Evolutionary conservation across 2,113 vertebrate species (phyloP), one percentile per base, ranked within the genome.

Genomic region (Nycticryphes semicollaris): DNA sequence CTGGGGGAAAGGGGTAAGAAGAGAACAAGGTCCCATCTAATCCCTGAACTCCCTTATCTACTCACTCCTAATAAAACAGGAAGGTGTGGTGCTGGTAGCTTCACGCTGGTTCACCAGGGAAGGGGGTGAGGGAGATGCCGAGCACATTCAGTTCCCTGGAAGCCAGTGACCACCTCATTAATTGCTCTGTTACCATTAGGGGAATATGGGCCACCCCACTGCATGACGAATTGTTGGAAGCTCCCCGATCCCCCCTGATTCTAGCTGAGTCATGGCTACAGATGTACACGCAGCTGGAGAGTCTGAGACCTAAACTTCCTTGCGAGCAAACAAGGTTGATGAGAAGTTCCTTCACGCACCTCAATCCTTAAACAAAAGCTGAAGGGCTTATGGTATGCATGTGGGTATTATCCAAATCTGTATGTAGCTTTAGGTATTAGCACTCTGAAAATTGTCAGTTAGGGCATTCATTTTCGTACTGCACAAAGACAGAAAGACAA

Each of bases 371-470:
- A 6, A 53, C 22, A 84, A 6, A 68, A 94, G 45, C 63, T 74
- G 60, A 9, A 68, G 56, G 39, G 59, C 25, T 75, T 54, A 37
- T 0, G 0, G 39, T 33, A 3, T 20, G 7, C 3, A 0, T 14
- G 4, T 47, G 83, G 70, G 23, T 50, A 22, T n/a, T 60, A 67
- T 22, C 39, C 81, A 77, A 70, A 72, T 7, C 63, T 51, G 0
- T 41, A 13, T 13, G 5, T 17, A 45, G 21, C 20, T 60, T 37
- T 54, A 60, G 1, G 2, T 10, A 7, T 31, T 72, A 51, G 50
- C 9, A 15, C 30, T 30, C 48, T 69, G 31, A 57, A 51, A 81
- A 7, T 7, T 16, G 22, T 45, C 20, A 4, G 31, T 17, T 45
- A 8, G 15, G 75, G 43, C 35, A 31, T 24, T 75, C 9, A 4